Percentiles rank a stretch among this genome's conserved stretches.
phyloP scores from a whole-genome alignment of 2,113 vertebrate species.

The Setophaga kirtlandii region DNA sequence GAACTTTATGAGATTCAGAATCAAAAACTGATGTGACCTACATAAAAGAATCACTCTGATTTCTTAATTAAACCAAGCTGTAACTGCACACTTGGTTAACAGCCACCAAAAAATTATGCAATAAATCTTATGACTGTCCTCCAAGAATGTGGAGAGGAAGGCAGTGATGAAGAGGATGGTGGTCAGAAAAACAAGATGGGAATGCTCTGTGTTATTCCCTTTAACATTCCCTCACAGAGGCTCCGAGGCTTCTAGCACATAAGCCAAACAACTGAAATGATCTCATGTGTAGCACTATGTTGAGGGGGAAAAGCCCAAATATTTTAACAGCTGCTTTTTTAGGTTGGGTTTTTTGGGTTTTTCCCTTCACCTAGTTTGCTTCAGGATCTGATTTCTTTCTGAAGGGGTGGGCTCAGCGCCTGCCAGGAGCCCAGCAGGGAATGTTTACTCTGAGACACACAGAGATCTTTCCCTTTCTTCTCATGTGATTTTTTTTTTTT shows the following conservation, averaged over 20 bases:
- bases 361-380: conserved; percentile 76
- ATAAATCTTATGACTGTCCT: conserved; percentile 76
- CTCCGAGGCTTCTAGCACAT: not conserved
- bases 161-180: not conserved
- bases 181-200: conserved; percentile 5
- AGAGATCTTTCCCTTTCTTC: conserved; percentile 51
- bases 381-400: conserved; percentile 79
- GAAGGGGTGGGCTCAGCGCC: conserved; percentile 70
- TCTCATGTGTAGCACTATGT: not conserved
- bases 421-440: conserved; percentile 70
- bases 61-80: conserved; percentile 82
- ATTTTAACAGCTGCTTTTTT: conserved; percentile 90
- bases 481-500: conserved; percentile 19
- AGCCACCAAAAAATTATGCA: conserved; percentile 74
- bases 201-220: not conserved
- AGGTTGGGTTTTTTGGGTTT: not conserved
- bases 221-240: not conserved
- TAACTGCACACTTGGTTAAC: conserved; percentile 64
- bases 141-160: conserved; percentile 65
- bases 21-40: conserved; percentile 83
- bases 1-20: conserved; percentile 69
- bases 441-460: conserved; percentile 68
- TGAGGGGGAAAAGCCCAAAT: conserved; percentile 65
- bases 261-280: conserved; percentile 11
- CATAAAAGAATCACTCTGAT: conserved; percentile 77